Percentiles rank a stretch among this genome's conserved stretches.
These are phyloP conservation scores for Numida meleagris DNA, from an alignment of 2,113 vertebrate genomes.

Conservation along the genomic window DNA sequence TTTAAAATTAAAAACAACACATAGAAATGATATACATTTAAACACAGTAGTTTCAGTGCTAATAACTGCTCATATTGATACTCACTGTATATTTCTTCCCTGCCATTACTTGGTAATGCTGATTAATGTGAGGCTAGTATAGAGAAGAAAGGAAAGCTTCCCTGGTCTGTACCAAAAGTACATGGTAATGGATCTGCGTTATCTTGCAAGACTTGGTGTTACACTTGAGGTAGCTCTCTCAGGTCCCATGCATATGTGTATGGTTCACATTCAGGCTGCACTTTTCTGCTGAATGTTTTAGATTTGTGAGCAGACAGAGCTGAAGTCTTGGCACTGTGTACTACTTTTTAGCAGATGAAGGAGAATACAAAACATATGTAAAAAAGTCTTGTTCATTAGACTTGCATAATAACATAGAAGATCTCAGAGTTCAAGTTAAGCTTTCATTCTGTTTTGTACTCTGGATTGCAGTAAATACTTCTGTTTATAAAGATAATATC, in stretches of 20 bases:
- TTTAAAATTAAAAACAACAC: not conserved
- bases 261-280: not conserved
- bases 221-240: not conserved
- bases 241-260: not conserved
- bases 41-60: not conserved
- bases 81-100: not conserved
- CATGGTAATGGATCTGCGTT: not conserved
- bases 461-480: not conserved
- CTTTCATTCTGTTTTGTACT: not conserved
- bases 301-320: not conserved
- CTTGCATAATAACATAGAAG: not conserved
- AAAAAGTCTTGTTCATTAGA: not conserved
- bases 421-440: not conserved
- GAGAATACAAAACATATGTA: not conserved
- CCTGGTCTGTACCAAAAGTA: not conserved
- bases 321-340: not conserved
- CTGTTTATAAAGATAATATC: not conserved
- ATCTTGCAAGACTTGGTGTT: not conserved
- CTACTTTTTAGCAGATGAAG: not conserved
- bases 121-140: not conserved
- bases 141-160: not conserved
- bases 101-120: not conserved
- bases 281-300: not conserved
- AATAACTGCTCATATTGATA: not conserved
- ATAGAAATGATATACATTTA: not conserved